Evolutionary conservation across 2,888 invertebrate species (phyloP).

Genomic region (Flexamia atlantica): DNA sequence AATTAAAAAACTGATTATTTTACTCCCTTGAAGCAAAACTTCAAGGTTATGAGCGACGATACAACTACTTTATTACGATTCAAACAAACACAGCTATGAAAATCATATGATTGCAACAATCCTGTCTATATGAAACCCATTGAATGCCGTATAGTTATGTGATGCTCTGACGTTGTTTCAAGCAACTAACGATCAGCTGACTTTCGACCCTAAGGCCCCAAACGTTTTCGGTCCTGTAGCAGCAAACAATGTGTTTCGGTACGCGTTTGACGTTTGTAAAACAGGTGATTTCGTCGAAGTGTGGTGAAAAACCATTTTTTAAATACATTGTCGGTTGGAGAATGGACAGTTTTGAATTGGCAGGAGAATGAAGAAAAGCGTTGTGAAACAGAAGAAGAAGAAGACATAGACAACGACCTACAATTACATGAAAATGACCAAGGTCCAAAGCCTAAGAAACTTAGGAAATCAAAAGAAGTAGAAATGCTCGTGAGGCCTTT

Average conservation of each 20-base stretch:
- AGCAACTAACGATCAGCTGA: no score
- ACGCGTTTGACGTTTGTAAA: no score
- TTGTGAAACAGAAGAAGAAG: slow-evolving; percentile 50
- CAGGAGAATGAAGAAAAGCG: neutral
- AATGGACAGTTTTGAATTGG: neutral
- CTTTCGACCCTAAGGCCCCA: no score
- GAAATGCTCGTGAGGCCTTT: neutral
- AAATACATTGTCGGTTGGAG: neutral
- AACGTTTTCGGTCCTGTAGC: no score
- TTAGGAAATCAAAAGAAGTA: slow-evolving; percentile 14
- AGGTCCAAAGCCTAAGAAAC: neutral
- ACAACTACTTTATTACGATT: no score
- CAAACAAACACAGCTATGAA: no score
- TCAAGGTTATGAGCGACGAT: no score
- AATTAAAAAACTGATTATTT: slow-evolving; percentile 16
- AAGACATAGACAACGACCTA: slow-evolving; percentile 18
- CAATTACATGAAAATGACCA: neutral
- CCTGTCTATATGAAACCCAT: neutral
- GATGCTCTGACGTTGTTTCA: neutral
- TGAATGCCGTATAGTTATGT: no score
- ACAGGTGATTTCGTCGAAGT: no score
- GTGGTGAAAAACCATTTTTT: no score
- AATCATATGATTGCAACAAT: no score
- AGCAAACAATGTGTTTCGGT: no score
- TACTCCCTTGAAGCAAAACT: slow-evolving; percentile 35